Percentiles rank a stretch among this genome's conserved stretches.
Evolutionary conservation across 2,113 vertebrate genomes (phyloP).

Genomic region (Campylomormyrus numenius): DNA sequence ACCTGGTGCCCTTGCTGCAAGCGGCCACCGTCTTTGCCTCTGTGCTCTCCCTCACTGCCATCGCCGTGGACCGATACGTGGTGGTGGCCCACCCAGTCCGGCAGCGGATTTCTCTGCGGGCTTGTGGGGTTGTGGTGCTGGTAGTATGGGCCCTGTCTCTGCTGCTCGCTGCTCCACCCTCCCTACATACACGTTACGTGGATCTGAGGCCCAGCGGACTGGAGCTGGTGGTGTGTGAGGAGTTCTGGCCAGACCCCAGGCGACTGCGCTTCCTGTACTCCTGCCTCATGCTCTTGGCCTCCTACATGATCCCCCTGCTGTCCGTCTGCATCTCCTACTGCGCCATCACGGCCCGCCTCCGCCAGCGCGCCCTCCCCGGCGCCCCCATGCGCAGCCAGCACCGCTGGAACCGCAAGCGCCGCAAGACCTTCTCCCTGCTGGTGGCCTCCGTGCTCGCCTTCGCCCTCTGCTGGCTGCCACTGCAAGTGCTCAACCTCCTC

Average conservation of each 20-base stretch:
- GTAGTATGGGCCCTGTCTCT: constrained; percentile 61
- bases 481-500: constrained; percentile 66
- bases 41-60: constrained; percentile 65
- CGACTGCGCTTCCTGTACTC: constrained; percentile 59
- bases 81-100: constrained; percentile 64
- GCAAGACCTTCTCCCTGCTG: constrained; percentile 60
- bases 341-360: constrained; percentile 60
- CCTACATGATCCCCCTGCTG: constrained; percentile 66
- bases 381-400: constrained; percentile 49
- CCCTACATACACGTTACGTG: constrained; percentile 54
- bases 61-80: constrained; percentile 65
- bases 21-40: constrained; percentile 65
- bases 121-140: constrained; percentile 51
- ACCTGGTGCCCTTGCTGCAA: constrained; percentile 61
- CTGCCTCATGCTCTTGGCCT: constrained; percentile 59
- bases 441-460: constrained; percentile 65
- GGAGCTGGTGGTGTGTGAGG: constrained; percentile 63
- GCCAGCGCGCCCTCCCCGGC: constrained; percentile 53
- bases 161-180: constrained; percentile 55
- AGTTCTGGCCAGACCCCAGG: constrained; percentile 59
- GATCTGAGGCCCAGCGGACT: constrained; percentile 58
- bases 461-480: constrained; percentile 65
- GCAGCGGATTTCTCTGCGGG: constrained; percentile 53
- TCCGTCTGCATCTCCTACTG: constrained; percentile 68
- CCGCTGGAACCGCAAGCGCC: constrained; percentile 58